Percentiles rank a stretch among this genome's conserved stretches.
These are phyloP conservation scores for Myotis yumanensis DNA, from an alignment of 2,113 vertebrate genomes.

Conservation along the genomic window DNA sequence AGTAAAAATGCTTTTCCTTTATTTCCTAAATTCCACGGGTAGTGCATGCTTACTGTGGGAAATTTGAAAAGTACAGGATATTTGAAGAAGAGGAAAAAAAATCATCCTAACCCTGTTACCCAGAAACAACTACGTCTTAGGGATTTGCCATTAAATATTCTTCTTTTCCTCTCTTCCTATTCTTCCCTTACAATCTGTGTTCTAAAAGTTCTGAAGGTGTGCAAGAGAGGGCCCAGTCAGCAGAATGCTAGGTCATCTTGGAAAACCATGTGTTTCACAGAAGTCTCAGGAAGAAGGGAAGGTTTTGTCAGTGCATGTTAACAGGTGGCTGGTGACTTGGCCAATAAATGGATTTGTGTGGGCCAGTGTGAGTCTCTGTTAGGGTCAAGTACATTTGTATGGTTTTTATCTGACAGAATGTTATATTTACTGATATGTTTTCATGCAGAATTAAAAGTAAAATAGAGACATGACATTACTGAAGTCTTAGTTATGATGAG, in stretches of 20 bases:
- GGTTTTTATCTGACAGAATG: background rate
- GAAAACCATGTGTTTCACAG: background rate
- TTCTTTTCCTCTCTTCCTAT: background rate
- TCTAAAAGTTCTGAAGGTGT: slow-evolving; percentile 7
- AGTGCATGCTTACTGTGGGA: background rate
- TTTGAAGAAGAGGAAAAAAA: background rate
- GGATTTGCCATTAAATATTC: background rate
- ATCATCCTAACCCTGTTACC: background rate
- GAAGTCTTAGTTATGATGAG: background rate
- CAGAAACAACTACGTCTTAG: background rate
- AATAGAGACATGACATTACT: background rate
- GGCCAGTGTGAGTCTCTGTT: background rate
- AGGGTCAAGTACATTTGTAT: background rate
- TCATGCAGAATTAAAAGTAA: background rate
- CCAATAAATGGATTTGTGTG: background rate
- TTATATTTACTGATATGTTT: background rate
- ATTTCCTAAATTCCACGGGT: background rate
- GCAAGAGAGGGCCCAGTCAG: background rate
- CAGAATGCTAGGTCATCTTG: background rate
- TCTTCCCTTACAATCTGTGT: background rate
- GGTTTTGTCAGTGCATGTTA: background rate
- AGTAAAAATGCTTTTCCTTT: background rate
- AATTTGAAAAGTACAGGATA: background rate
- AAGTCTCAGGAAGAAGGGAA: background rate
- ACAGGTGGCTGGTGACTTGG: background rate